Conservation (phyloP, 2,113 vertebrate genomes). For the Peucedramus taeniatus region DNA sequence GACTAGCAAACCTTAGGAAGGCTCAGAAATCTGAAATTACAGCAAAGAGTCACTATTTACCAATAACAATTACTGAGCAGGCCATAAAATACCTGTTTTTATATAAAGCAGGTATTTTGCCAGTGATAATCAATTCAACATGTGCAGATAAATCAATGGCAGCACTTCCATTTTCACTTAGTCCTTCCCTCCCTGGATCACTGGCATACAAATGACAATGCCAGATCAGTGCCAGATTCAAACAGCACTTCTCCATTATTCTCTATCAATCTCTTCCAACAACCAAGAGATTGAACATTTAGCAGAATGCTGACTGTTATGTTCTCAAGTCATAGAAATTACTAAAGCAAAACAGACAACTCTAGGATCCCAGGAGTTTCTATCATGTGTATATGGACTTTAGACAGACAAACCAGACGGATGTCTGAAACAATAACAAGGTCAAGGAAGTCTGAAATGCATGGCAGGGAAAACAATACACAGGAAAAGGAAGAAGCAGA, state of each 20-base stretch:
- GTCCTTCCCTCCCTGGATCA: neutral
- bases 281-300: neutral
- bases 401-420: accelerated
- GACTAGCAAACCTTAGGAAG: neutral
- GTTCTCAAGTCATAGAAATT: neutral
- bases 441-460: neutral
- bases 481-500: neutral
- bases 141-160: neutral
- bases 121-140: neutral
- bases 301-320: neutral
- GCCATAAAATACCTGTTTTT: neutral
- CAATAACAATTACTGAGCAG: neutral
- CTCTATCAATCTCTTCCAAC: neutral
- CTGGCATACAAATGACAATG: neutral
- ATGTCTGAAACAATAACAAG: neutral
- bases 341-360: neutral
- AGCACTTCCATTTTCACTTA: neutral
- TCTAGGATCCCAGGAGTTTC: neutral
- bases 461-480: neutral
- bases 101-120: neutral
- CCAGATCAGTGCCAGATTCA: neutral
- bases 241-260: neutral
- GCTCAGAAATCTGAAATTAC: neutral
- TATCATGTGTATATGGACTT: neutral
- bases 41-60: neutral